A percentile compares a stretch with the other conserved stretches of the same genome.
Conservation (phyloP, 2,888 invertebrate genomes). For the Periphyllus acericola region DNA sequence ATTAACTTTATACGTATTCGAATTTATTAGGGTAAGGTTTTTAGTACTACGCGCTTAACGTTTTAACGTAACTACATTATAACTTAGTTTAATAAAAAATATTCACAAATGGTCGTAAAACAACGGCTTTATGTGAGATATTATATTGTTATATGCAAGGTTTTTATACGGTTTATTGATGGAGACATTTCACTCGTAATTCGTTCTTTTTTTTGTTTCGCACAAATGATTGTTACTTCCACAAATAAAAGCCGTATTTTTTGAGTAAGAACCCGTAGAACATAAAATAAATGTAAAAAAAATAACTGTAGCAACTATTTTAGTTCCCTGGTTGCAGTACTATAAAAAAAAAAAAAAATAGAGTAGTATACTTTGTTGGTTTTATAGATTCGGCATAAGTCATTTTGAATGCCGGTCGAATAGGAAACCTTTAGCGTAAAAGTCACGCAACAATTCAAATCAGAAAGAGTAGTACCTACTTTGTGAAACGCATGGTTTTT, state of each 20-base stretch:
- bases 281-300: no score
- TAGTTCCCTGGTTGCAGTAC: no score
- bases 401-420: neutral
- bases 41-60: neutral
- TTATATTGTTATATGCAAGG: no score
- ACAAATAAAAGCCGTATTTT: no score
- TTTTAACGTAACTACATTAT: neutral
- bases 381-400: neutral
- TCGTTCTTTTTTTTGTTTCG: no score
- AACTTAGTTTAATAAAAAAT: neutral
- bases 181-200: no score
- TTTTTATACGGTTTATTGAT: no score
- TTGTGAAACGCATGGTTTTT: no score
- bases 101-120: conserved; percentile 4
- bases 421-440: neutral
- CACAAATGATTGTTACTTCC: no score
- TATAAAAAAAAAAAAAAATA: no score
- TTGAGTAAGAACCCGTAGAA: no score
- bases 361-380: neutral
- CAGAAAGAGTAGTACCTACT: neutral
- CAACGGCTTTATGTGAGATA: neutral
- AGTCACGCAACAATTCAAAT: neutral
- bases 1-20: neutral
- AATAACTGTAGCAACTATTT: no score
- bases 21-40: neutral